Evolutionary conservation across 2,113 vertebrate species (phyloP), one percentile per base, ranked within the genome.

Genomic region (Bostrychus sinensis): DNA sequence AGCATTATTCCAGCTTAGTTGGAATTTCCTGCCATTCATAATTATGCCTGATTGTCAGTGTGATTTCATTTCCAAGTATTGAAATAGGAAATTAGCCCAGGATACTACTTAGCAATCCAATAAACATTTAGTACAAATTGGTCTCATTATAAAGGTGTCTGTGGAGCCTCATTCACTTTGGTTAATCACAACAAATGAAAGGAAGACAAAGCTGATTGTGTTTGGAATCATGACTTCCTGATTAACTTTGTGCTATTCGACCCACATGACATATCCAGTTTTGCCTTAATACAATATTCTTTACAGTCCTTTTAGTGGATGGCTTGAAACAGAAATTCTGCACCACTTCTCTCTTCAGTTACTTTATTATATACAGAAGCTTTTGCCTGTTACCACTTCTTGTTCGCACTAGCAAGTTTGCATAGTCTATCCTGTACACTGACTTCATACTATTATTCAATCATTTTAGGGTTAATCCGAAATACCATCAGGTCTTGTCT

Each of bases 41-140:
- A 63, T 57, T 62, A 56, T 71, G 25, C 66, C 50, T 30, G n/a
- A 73, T 48, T 61, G 37, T 55, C 37, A 6, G 10, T 54, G 62
- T 67, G 62, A 43, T 65, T 77, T 62, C 54, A 67, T 2, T 42
- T 61, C 60, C 45, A 48, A 61, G 70, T 65, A 50, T 46, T 58
- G 66, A 74, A n/a, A 72, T 45, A 43, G 66, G 54, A 79, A 81
- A 84, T 81, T 81, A n/a, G n/a, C n/a, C n/a, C n/a, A n/a, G n/a
- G n/a, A n/a, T n/a, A n/a, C 54, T n/a, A n/a, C n/a, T n/a, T n/a
- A 77, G 50, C 14, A 57, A 77, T 64, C 65, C 79, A 80, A 78
- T 80, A 80, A 80, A 82, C 76, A 80, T 75, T 75, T 64, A 60
- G 61, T 39, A 48, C 67, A 80, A 82, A 84, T 82, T 80, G 78